Evolutionary conservation across 1,140 invertebrate species (phyloP).

Genomic region (Macrotrachela quadricornifera): DNA sequence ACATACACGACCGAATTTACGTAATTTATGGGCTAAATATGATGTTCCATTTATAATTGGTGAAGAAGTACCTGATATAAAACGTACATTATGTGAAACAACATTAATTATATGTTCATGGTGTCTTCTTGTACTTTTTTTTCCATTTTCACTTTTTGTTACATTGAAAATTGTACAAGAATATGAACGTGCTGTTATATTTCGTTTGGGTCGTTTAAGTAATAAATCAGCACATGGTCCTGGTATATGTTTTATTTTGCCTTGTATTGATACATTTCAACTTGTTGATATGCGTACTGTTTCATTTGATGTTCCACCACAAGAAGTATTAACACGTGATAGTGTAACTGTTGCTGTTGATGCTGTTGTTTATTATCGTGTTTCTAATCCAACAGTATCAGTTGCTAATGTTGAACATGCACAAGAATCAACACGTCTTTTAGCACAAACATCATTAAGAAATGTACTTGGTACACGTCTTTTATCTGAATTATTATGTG

Average conservation of each 20-base stretch:
- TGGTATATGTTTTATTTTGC: slow-evolving; percentile 6
- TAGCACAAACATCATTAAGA: slow-evolving; percentile 11
- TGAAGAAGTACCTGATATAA: slow-evolving; percentile 1
- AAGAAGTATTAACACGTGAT: slow-evolving; percentile 12
- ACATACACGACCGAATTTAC: neutral
- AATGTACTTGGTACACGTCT: slow-evolving; percentile 11
- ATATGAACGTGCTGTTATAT: slow-evolving; percentile 1
- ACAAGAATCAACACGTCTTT: slow-evolving; percentile 9
- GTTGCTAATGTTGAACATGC: slow-evolving; percentile 11
- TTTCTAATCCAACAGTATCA: slow-evolving; percentile 10
- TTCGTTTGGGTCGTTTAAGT: neutral
- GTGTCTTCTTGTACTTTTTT: slow-evolving; percentile 6
- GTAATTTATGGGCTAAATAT: slow-evolving; percentile 1
- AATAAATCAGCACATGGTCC: neutral
- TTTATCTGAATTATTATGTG: slow-evolving; percentile 8
- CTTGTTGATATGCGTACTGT: slow-evolving; percentile 11
- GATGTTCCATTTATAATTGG: slow-evolving; percentile 7
- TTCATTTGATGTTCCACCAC: slow-evolving; percentile 11
- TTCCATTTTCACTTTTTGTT: slow-evolving; percentile 1
- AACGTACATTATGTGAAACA: neutral
- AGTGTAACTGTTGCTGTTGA: slow-evolving; percentile 12
- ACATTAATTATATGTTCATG: neutral
- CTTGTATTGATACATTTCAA: slow-evolving; percentile 9
- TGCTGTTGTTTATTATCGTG: slow-evolving; percentile 11
- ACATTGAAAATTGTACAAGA: slow-evolving; percentile 9